Conservation (phyloP, 2,797 vertebrate genomes). For the Enteromius unitaeniatus region DNA sequence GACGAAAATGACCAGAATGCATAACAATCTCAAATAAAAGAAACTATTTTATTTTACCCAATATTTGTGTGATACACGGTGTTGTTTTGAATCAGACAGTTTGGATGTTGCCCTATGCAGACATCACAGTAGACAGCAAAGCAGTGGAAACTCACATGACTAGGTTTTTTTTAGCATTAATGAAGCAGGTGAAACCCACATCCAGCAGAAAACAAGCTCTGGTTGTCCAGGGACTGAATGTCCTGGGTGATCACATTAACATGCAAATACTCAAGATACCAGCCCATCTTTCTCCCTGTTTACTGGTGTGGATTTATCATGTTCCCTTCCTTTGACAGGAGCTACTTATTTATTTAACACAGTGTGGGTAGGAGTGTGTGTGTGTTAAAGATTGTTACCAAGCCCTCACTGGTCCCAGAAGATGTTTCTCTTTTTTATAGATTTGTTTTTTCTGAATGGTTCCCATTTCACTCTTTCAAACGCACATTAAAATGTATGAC, state of each 20-base stretch:
- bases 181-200: background rate
- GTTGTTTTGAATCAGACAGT: background rate
- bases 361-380: conserved; percentile 4
- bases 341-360: conserved; percentile 45
- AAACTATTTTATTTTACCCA: background rate
- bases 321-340: conserved; percentile 38
- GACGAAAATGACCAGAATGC: background rate
- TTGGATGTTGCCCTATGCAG: background rate
- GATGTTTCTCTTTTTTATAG: background rate
- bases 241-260: background rate
- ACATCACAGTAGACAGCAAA: background rate
- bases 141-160: background rate
- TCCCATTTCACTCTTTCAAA: background rate
- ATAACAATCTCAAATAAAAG: background rate
- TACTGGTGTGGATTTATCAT: conserved; percentile 27
- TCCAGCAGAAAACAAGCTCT: background rate
- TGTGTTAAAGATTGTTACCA: conserved; percentile 35
- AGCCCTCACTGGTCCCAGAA: background rate
- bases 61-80: background rate
- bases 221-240: background rate
- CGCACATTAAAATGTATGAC: background rate
- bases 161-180: background rate
- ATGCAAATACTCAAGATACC: background rate
- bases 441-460: background rate
- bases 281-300: background rate